A percentile compares a stretch with the other conserved stretches of the same genome.
These are phyloP conservation scores for Coenonympha glycerion DNA, from an alignment of 2,888 invertebrate species.

Conservation along the genomic window DNA sequence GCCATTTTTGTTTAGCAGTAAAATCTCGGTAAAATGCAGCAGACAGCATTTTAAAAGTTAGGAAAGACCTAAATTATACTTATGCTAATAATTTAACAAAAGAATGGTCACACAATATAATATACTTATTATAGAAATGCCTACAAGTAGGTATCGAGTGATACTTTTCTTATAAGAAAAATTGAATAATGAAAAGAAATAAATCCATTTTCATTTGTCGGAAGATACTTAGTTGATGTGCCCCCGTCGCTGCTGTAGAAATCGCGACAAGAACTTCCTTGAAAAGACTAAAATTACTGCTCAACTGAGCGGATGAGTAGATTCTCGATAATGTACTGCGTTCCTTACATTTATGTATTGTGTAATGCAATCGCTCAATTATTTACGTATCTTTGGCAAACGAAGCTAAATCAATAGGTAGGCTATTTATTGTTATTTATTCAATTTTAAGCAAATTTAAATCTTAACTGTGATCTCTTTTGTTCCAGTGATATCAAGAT, in stretches of 20 bases:
- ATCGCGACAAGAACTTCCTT: conserved; percentile 40
- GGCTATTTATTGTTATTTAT: neutral
- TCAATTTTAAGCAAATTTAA: neutral
- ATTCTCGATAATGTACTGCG: conserved; percentile 9
- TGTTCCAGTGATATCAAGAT: conserved; percentile 20
- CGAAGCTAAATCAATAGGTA: neutral
- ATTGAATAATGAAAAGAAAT: neutral
- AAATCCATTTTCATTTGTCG: conserved; percentile 19
- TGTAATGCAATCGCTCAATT: neutral
- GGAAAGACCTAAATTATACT: too few species aligned
- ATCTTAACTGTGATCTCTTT: conserved; percentile 6
- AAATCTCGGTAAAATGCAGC: too few species aligned
- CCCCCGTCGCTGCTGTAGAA: conserved; percentile 47
- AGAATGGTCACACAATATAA: too few species aligned
- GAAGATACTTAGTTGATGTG: conserved; percentile 46
- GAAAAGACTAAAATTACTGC: conserved; percentile 16
- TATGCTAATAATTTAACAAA: too few species aligned
- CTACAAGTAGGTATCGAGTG: too few species aligned
- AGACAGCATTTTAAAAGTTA: too few species aligned
- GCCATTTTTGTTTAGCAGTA: too few species aligned
- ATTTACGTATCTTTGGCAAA: neutral
- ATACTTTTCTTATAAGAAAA: too few species aligned
- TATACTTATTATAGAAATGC: too few species aligned
- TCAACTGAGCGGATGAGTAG: conserved; percentile 9
- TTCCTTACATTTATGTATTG: conserved; percentile 3